A percentile compares a stretch with the other conserved stretches of the same genome.
Conservation (phyloP, 2,113 vertebrate species). For the Raja brachyura region DNA sequence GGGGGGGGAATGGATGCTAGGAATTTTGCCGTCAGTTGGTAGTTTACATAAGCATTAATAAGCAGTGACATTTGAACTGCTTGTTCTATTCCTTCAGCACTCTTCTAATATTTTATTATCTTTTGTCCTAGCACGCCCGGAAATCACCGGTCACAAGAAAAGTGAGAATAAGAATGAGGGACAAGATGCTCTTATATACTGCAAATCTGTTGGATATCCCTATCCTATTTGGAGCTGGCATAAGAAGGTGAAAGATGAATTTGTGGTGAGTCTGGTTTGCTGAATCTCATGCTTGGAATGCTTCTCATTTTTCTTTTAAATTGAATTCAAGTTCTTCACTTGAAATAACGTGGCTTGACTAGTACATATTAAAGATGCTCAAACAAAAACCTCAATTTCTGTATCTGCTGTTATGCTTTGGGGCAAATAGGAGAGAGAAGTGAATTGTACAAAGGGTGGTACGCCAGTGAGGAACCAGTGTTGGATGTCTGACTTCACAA, state of each 20-base stretch:
- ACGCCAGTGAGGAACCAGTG: too few relatives aligned
- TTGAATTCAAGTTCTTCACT: background rate
- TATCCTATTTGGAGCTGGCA: conserved; percentile 85
- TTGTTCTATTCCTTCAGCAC: background rate
- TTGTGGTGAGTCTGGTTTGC: conserved; percentile 56
- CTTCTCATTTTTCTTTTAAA: background rate
- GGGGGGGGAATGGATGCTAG: background rate
- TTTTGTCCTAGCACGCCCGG: conserved; percentile 67
- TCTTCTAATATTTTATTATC: background rate
- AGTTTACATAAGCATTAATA: background rate
- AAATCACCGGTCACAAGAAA: conserved; percentile 84
- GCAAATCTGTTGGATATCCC: conserved; percentile 91
- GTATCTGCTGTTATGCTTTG: background rate
- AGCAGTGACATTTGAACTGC: background rate
- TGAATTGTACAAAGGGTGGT: background rate
- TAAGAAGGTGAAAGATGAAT: conserved; percentile 67
- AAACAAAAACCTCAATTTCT: background rate
- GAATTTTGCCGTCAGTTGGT: background rate
- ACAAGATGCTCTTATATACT: conserved; percentile 81
- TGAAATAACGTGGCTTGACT: background rate
- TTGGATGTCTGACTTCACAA: background rate
- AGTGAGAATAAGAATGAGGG: conserved; percentile 97
- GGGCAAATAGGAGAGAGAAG: background rate
- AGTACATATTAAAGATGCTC: background rate
- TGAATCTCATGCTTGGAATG: background rate